Evolutionary conservation across 2,113 vertebrate genomes (phyloP), one percentile per base, ranked within the genome.

Genomic region (Etheostoma cragini): DNA sequence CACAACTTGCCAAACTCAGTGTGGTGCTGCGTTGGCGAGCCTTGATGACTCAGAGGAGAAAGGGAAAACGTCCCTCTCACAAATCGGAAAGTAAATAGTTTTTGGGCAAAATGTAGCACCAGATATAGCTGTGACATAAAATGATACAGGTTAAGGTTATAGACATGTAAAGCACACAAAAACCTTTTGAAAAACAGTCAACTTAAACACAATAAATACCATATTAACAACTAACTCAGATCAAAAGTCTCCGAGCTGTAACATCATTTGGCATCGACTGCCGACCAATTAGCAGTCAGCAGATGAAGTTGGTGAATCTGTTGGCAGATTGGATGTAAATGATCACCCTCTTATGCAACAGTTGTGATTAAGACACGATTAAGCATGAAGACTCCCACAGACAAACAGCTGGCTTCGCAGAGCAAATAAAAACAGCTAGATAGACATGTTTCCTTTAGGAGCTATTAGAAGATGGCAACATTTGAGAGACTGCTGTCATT

Each of bases 1-100:
- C 62, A 75, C 77, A 77, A 73, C 85, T 66, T 2, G 85, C 65
- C 76, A 58, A 5, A 63, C 79, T 67, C 76, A 68, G 75, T 47
- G 8, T 78, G 88, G 52, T 2, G 49, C 68, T 80, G 83, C 63
- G 85, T 87, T 38, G 84, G 84, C 64, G 56, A 69, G 63, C 46
- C 30, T 68, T 80, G 22, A 5, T 91, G 87, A 91, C 78, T 92
- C 87, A 90, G 22, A 67, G 68, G 62, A 86, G 72, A 49, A 45
- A 52, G 56, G 80, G 42, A 66, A 80, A 82, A 84, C 57, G 61
- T 88, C 78, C 80, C 45, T 57, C 22, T 10, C 35, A 24, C 38
- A 46, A 45, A 68, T n/a, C 10, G 12, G 15, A 61, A 66, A 58
- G 35, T 12, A 54, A 69, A 52, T 22, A 33, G 22, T 67, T 76